Evolutionary conservation across 1,140 invertebrate species (phyloP).

Genomic region (Atta cephalotes): DNA sequence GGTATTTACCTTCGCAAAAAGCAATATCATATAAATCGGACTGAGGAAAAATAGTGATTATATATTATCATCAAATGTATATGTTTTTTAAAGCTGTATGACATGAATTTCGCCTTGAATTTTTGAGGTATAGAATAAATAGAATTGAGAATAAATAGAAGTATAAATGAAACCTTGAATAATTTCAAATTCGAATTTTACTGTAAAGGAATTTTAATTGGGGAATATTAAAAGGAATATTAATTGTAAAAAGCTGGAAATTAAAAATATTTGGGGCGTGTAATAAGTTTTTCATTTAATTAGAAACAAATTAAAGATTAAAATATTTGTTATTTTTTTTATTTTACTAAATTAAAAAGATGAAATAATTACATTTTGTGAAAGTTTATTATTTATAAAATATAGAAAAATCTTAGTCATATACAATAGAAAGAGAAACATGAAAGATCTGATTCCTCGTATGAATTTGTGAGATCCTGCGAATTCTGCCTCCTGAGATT

Average conservation of each 20-base stretch:
- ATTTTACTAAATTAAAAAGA: not conserved
- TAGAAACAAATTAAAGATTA: not conserved
- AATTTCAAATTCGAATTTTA: not conserved
- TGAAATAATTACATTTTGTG: not conserved
- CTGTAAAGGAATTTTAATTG: not conserved
- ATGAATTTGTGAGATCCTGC: not conserved
- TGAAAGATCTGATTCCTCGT: not conserved
- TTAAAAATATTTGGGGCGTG: not conserved
- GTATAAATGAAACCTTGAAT: not conserved
- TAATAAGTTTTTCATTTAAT: not conserved
- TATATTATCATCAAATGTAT: not conserved
- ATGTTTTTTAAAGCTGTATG: not conserved
- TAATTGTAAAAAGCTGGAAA: not conserved
- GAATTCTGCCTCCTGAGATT: not conserved
- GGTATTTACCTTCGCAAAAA: not conserved
- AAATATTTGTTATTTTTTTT: not conserved
- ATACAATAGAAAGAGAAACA: no score
- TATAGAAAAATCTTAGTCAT: not conserved
- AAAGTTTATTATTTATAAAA: not conserved
- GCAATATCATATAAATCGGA: slow-evolving; percentile 4
- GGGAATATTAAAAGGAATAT: no score
- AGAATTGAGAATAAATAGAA: no score
- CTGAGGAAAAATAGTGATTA: not conserved
- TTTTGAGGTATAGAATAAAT: not conserved
- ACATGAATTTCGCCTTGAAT: no score